These are phyloP conservation scores for Drosophila acutilabella DNA, from an alignment of 2,888 invertebrate genomes.

Conservation along the genomic window DNA sequence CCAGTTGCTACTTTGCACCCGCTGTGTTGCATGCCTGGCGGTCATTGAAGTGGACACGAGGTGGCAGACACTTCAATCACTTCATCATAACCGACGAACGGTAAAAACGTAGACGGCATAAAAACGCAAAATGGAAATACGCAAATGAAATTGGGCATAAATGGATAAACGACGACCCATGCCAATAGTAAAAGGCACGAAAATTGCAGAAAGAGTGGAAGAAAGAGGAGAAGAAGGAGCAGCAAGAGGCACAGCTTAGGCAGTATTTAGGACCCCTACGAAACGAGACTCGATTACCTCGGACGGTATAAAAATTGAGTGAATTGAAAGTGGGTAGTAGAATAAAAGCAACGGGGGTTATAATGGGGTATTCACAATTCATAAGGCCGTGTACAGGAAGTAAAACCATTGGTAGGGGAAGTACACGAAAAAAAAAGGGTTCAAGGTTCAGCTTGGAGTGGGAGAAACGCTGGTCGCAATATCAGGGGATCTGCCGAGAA, in stretches of 20 bases:
- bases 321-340: conserved; percentile 50
- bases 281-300: conserved; percentile 37
- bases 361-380: conserved; percentile 20
- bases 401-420: neutral
- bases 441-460: neutral
- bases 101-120: conserved; percentile 53
- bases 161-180: conserved; percentile 20
- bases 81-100: conserved; percentile 65
- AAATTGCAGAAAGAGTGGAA: neutral
- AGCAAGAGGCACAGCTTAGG: neutral
- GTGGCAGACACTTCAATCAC: conserved; percentile 68
- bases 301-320: conserved; percentile 71
- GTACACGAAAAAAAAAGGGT: neutral
- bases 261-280: neutral
- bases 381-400: conserved; percentile 11
- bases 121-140: conserved; percentile 60
- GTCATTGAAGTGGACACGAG: conserved; percentile 56
- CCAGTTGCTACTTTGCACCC: neutral
- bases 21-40: conserved; percentile 64
- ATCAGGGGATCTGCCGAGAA: conserved; percentile 15
- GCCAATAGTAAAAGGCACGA: conserved; percentile 6
- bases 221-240: neutral
- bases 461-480: conserved; percentile 4
- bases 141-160: conserved; percentile 63
- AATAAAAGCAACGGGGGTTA: conserved; percentile 1